Conservation (phyloP, 2,888 invertebrate species). For the Tiphia femorata region DNA sequence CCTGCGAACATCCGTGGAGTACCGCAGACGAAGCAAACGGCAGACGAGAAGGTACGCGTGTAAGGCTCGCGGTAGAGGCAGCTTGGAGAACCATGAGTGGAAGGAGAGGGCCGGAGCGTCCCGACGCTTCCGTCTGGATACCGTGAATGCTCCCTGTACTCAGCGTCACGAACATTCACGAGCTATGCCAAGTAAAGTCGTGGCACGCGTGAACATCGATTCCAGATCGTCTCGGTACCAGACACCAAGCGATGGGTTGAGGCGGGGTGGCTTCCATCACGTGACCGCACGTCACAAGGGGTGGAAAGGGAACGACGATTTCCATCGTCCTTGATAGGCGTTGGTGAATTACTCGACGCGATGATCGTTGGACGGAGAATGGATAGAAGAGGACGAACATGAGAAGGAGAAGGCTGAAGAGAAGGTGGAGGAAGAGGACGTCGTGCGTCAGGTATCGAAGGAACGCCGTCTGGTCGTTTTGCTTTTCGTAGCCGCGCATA, state of each 20-base stretch:
- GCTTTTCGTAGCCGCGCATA: no score
- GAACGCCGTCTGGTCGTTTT: no score
- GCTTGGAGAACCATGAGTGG: no score
- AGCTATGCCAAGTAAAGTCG: slow-evolving; percentile 27
- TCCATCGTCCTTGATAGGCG: slow-evolving; percentile 26
- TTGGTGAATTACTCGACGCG: slow-evolving; percentile 24
- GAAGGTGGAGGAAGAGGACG: background rate
- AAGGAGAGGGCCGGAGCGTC: no score
- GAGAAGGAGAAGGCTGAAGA: background rate
- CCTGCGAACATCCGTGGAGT: no score
- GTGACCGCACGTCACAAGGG: slow-evolving; percentile 15
- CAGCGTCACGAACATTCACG: slow-evolving; percentile 11
- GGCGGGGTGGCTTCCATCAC: slow-evolving; percentile 18
- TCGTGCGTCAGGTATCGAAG: no score
- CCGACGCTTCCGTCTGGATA: slow-evolving; percentile 32
- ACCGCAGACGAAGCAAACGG: no score
- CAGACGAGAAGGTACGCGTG: no score
- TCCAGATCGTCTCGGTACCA: slow-evolving; percentile 29
- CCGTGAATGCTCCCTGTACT: slow-evolving; percentile 35
- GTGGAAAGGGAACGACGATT: slow-evolving; percentile 11
- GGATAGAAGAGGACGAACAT: background rate
- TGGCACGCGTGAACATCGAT: slow-evolving; percentile 47
- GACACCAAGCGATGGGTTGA: slow-evolving; percentile 51
- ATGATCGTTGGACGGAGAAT: no score
- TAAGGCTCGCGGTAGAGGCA: no score